phyloP scores from a whole-genome alignment of 2,113 vertebrate genomes.

The Campylomormyrus tamandua region DNA sequence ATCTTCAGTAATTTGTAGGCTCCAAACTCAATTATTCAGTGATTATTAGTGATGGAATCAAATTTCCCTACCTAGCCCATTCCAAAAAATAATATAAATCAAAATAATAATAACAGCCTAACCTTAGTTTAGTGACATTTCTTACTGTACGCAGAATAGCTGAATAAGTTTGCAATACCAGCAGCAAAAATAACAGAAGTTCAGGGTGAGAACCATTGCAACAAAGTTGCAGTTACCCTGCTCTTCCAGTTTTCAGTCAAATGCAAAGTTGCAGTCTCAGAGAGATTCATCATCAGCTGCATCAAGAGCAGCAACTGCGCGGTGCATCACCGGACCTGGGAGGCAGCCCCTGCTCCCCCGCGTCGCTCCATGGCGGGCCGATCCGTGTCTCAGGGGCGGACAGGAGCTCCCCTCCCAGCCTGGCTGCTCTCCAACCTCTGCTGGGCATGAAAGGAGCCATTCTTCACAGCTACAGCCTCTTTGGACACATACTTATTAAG shows the following conservation, averaged over 20 bases:
- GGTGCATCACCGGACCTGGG: not conserved
- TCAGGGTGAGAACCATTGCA: not conserved
- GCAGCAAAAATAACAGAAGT: not conserved
- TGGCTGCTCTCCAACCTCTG: not conserved
- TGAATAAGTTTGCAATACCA: not conserved
- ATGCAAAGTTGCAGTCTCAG: not conserved
- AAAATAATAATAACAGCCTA: not conserved
- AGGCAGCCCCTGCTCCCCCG: not conserved
- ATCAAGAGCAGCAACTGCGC: not conserved
- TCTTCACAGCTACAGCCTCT: constrained; percentile 3
- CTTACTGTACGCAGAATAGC: not conserved
- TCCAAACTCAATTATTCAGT: constrained; percentile 2
- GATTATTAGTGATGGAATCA: not conserved
- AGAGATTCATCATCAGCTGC: not conserved
- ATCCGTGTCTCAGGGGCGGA: not conserved
- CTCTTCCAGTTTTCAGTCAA: not conserved
- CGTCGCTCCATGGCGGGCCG: not conserved
- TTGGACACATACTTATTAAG: constrained; percentile 15
- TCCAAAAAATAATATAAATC: not conserved
- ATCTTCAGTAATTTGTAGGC: not conserved
- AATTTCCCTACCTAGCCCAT: not conserved
- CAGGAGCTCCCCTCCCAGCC: not conserved
- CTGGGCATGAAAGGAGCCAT: constrained; percentile 10
- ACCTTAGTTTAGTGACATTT: not conserved
- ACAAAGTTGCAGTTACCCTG: not conserved